Percentiles rank a stretch among this genome's conserved stretches.
Evolutionary conservation across 2,888 invertebrate species (phyloP).

Genomic region (Athalia rosae): DNA sequence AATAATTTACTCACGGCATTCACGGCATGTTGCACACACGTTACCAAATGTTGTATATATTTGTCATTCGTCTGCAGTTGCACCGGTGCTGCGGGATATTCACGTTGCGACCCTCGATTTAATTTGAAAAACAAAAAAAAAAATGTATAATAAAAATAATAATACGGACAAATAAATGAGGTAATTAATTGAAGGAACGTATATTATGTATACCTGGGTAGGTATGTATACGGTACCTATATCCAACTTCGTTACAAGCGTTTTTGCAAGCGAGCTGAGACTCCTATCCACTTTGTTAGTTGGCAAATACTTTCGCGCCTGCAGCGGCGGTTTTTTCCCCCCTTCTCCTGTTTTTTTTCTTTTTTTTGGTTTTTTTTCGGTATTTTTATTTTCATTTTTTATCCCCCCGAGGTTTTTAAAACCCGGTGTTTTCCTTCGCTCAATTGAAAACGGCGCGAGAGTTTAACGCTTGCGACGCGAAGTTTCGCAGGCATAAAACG

Average conservation of each 20-base stretch:
- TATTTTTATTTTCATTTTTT: no score
- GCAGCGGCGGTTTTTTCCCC: not conserved
- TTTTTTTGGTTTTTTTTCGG: no score
- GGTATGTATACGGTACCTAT: no score
- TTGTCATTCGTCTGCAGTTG: conserved; percentile 27
- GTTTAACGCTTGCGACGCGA: not conserved
- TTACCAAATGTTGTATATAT: not conserved
- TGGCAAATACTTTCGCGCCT: not conserved
- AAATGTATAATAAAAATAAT: not conserved
- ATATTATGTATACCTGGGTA: no score
- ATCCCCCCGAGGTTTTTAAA: not conserved
- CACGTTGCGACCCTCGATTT: not conserved
- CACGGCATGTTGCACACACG: not conserved
- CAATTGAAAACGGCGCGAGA: conserved; percentile 18
- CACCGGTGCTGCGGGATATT: not conserved
- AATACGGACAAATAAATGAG: not conserved
- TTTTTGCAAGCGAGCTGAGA: not conserved
- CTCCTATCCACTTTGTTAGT: not conserved
- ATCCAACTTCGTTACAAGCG: conserved; percentile 3
- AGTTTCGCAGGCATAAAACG: conserved; percentile 27
- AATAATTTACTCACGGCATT: conserved; percentile 10
- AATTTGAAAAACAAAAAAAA: not conserved
- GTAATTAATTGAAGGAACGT: not conserved
- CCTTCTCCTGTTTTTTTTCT: not conserved
- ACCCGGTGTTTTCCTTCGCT: conserved; percentile 16